Base-by-base conservation (phyloP, 2,113 vertebrate genomes). In the Mesitornis unicolor region DNA sequence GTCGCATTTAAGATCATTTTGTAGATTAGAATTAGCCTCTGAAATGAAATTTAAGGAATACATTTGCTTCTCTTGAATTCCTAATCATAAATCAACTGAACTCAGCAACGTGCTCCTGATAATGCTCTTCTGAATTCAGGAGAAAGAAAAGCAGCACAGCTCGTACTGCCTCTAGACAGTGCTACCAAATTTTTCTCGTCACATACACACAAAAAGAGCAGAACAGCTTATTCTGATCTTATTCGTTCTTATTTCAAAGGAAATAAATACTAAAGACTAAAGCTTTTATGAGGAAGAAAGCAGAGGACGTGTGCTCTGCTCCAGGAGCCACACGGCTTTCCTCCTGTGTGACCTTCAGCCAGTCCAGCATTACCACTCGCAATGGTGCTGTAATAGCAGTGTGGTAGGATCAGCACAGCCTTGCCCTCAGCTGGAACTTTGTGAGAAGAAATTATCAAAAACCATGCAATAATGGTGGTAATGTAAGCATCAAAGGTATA, bases 51-150 rank as follows among this genome's bases (percentile, higher is more conserved):
- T 14, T 61, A 43, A 94, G 5, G 43, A 95, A 94, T 73, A 48
- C 19, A 71, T 95, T 95, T 92, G 43, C 61, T 94, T 89, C 89
- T 75, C 57, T 57, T 95, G 87, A 97, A 94, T 87, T 83, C n/a
- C 61, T 96, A 79, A 93, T 89, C 81, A 87, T 24, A 79, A 95
- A 94, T 82, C 89, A 94, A 38, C 47, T 40, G 38, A 95, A 53
- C 74, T 53, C 74, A 50, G 65, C 2, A 1, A 25, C 0, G 6
- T 13, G 53, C 7, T 89, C 60, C 81, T 85, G 42, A 61, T 42
- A 82, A 91, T 53, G 79, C 74, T 65, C 25, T 54, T 73, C 50
- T 65, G 63, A 89, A 85, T 87, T 64, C 84, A 91, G 61, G 81
- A 53, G 70, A 47, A 87, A 94, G 59, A 65, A 83, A 90, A 83